Conservation (phyloP, 2,113 vertebrate species). For the Haplotaxodon microlepis region DNA sequence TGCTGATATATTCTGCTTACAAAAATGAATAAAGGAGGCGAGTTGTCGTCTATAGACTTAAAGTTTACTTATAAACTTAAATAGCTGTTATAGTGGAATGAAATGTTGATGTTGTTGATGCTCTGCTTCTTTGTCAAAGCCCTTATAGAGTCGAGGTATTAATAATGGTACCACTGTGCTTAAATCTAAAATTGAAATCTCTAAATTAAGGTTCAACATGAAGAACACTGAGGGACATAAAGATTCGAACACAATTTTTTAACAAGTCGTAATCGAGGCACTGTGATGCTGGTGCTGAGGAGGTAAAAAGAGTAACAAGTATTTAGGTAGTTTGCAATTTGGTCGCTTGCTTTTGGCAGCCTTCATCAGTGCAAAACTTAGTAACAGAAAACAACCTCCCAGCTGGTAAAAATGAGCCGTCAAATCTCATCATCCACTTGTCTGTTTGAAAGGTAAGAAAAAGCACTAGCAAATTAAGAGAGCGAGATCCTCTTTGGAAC, state of each 20-base stretch:
- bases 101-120: background rate
- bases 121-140: background rate
- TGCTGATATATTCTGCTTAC: background rate
- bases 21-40: background rate
- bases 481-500: background rate
- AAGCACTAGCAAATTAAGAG: background rate
- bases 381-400: slow-evolving; percentile 3
- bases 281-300: background rate
- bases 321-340: background rate
- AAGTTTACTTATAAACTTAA: background rate
- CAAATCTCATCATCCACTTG: slow-evolving; percentile 36
- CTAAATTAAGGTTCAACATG: background rate
- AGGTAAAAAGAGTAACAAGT: background rate
- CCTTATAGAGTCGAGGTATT: background rate
- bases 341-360: background rate
- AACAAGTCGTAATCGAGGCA: background rate
- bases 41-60: background rate
- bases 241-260: background rate
- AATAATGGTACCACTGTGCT: background rate
- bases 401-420: slow-evolving; percentile 13
- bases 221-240: background rate
- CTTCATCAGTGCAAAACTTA: background rate
- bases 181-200: background rate
- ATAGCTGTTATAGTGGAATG: background rate
- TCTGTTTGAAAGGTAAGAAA: slow-evolving; percentile 24